A percentile compares a stretch with the other conserved stretches of the same genome.
Evolutionary conservation across 2,113 vertebrate genomes (phyloP).

Genomic region (Cairina moschata): DNA sequence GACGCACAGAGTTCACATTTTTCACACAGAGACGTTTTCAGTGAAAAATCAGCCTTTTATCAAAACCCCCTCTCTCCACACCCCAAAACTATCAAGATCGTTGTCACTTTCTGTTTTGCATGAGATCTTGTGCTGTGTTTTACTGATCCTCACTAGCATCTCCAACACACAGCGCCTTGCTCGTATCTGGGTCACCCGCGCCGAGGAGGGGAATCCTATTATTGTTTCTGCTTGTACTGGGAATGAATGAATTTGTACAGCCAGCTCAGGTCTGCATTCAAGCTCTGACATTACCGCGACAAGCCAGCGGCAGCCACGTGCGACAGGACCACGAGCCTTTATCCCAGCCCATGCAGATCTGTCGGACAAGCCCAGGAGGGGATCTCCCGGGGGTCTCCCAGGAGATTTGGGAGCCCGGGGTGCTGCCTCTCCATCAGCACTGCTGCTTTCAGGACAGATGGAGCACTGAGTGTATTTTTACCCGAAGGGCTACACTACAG

Average conservation of each 20-base stretch:
- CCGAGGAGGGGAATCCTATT: slow-evolving; percentile 24
- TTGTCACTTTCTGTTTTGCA: neutral
- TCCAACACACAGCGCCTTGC: neutral
- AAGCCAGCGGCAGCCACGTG: accelerated
- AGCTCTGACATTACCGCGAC: neutral
- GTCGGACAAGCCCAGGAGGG: neutral
- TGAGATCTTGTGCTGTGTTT: neutral
- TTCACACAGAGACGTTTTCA: neutral
- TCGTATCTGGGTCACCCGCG: slow-evolving; percentile 43
- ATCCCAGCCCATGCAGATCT: neutral
- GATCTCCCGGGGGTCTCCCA: neutral
- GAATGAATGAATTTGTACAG: slow-evolving; percentile 29
- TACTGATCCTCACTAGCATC: neutral
- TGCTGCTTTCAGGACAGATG: neutral
- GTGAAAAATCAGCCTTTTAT: neutral
- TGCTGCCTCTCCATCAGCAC: neutral
- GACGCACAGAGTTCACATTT: neutral
- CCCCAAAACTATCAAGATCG: neutral
- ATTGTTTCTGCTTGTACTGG: neutral
- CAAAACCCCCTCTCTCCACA: neutral
- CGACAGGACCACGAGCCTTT: neutral
- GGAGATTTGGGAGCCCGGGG: neutral
- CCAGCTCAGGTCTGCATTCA: slow-evolving; percentile 33
- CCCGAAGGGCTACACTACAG: accelerated
- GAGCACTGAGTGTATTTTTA: neutral